Conservation (phyloP, 2,113 vertebrate species). For the Daubentonia madagascariensis region DNA sequence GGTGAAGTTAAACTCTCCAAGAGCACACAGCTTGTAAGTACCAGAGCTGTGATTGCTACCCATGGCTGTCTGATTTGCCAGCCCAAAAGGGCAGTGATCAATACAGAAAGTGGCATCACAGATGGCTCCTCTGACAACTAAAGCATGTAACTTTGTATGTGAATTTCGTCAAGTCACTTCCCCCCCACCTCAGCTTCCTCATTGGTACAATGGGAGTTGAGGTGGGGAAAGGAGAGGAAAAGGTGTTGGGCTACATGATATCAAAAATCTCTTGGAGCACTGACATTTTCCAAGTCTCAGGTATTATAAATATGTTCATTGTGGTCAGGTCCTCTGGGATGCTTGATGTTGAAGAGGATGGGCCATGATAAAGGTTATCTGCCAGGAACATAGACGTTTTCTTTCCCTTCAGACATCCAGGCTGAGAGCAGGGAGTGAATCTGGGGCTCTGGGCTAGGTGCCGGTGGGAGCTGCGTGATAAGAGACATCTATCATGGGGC, state of each 20-base stretch:
- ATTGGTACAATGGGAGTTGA: neutral
- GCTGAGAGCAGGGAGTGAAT: no score
- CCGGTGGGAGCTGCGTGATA: no score
- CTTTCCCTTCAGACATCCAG: no score
- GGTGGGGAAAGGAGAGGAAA: neutral
- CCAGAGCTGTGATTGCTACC: neutral
- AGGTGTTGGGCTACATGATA: neutral
- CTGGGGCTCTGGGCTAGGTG: no score
- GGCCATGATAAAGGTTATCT: neutral
- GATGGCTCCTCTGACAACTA: neutral
- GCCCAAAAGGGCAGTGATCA: neutral
- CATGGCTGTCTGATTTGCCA: neutral
- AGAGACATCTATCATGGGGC: no score
- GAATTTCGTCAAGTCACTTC: neutral
- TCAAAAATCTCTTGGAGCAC: neutral
- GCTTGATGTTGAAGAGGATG: neutral
- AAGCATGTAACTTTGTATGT: neutral
- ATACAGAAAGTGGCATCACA: neutral
- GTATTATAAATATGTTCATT: neutral
- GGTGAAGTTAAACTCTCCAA: neutral
- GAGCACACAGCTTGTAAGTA: neutral
- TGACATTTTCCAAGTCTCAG: neutral
- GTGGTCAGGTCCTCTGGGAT: neutral
- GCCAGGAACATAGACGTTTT: no score
- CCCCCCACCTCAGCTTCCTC: neutral